phyloP scores from a whole-genome alignment of 2,888 invertebrate species.

The Pomacea canaliculata region DNA sequence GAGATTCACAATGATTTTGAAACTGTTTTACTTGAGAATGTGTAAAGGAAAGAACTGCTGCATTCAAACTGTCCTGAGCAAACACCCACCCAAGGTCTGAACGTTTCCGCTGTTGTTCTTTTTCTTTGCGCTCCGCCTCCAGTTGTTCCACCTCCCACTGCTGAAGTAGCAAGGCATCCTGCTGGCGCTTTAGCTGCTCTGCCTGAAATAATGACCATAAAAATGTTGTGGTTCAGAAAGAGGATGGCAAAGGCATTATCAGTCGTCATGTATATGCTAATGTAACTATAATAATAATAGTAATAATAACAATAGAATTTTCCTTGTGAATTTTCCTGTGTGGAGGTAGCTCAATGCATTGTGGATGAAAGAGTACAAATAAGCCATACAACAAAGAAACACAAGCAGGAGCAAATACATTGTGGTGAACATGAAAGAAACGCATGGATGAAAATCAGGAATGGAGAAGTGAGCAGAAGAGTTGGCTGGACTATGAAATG shows the following conservation, averaged over 20 bases:
- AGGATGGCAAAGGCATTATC: too few relatives aligned
- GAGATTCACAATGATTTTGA: too few relatives aligned
- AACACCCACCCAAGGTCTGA: slow-evolving; percentile 63
- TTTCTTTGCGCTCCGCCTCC: slow-evolving; percentile 54
- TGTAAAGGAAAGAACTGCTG: background rate
- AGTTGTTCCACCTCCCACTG: slow-evolving; percentile 64
- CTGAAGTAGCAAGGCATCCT: slow-evolving; percentile 57
- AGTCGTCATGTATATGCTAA: too few relatives aligned
- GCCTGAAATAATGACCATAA: slow-evolving; percentile 45
- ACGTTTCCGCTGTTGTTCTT: slow-evolving; percentile 59
- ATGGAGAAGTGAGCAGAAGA: too few relatives aligned
- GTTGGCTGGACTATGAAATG: too few relatives aligned
- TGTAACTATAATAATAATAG: too few relatives aligned
- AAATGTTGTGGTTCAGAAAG: background rate
- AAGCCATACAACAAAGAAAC: background rate
- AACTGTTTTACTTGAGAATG: too few relatives aligned
- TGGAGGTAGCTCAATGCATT: too few relatives aligned
- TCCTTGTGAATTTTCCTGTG: too few relatives aligned
- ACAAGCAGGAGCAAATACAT: background rate
- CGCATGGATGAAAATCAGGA: too few relatives aligned
- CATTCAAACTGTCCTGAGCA: background rate
- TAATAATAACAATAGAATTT: too few relatives aligned
- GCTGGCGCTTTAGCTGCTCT: slow-evolving; percentile 54
- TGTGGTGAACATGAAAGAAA: background rate
- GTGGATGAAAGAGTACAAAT: too few relatives aligned